Evolutionary conservation across 2,888 invertebrate species (phyloP).

Genomic region (Tiphia femorata): DNA sequence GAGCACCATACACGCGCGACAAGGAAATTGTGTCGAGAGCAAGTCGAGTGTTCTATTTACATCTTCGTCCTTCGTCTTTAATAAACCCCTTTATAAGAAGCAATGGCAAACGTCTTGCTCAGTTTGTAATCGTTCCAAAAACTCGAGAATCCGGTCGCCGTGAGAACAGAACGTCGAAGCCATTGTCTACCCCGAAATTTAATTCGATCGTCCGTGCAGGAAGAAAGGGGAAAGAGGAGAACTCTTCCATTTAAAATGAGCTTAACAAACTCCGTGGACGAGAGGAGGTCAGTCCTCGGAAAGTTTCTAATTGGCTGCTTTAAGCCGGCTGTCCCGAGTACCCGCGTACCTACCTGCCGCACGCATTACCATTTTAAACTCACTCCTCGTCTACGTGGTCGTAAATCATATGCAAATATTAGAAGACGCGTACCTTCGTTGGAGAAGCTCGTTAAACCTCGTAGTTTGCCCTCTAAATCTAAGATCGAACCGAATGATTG

Average conservation of each 20-base stretch:
- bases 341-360: too few species aligned
- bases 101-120: too few species aligned
- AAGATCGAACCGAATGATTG: too few species aligned
- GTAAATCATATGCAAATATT: slow-evolving; percentile 44
- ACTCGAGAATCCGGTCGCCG: too few species aligned
- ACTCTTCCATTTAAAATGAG: slow-evolving; percentile 14
- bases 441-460: slow-evolving; percentile 24
- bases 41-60: too few species aligned
- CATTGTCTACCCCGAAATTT: slow-evolving; percentile 16
- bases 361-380: slow-evolving; percentile 55
- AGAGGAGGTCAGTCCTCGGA: slow-evolving; percentile 33
- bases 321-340: slow-evolving; percentile 42
- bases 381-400: slow-evolving; percentile 8
- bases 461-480: too few species aligned
- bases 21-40: too few species aligned
- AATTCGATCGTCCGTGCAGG: slow-evolving; percentile 30
- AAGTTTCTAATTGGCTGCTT: slow-evolving; percentile 62
- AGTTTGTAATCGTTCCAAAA: too few species aligned
- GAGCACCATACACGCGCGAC: too few species aligned
- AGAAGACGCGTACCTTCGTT: slow-evolving; percentile 13
- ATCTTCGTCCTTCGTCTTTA: too few species aligned
- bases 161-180: too few species aligned
- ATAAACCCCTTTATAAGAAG: too few species aligned
- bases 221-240: slow-evolving; percentile 2
- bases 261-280: slow-evolving; percentile 34